Percentiles rank a stretch among this genome's conserved stretches.
Evolutionary conservation across 2,888 invertebrate species (phyloP).

Genomic region (Tubulanus polymorphus): DNA sequence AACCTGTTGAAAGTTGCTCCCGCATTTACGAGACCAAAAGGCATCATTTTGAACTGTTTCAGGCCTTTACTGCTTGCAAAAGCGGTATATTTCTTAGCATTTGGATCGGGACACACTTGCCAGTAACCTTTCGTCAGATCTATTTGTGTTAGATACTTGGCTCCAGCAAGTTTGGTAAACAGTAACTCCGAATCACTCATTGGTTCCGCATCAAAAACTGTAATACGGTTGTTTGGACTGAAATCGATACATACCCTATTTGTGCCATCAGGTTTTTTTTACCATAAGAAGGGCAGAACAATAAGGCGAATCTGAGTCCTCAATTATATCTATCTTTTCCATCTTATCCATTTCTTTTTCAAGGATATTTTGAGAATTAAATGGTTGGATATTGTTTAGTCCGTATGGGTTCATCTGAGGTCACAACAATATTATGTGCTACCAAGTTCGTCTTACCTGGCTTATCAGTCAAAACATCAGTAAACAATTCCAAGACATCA

Average conservation of each 20-base stretch:
- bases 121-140: constrained; percentile 24
- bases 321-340: constrained; percentile 19
- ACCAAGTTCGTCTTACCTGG: constrained; percentile 4
- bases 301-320: constrained; percentile 21
- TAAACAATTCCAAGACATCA: background rate
- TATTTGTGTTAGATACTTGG: constrained; percentile 19
- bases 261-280: constrained; percentile 19
- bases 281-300: constrained; percentile 20
- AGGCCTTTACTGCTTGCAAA: constrained; percentile 17
- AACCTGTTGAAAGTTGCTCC: constrained; percentile 15
- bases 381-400: constrained; percentile 10
- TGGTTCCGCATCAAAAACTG: constrained; percentile 25
- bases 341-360: constrained; percentile 20
- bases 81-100: constrained; percentile 16
- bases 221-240: constrained; percentile 19
- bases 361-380: constrained; percentile 4
- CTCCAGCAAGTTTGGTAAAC: constrained; percentile 15
- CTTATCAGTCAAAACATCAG: constrained; percentile 6
- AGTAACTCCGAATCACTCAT: constrained; percentile 23
- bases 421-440: constrained; percentile 10
- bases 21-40: constrained; percentile 20
- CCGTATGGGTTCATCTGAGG: constrained; percentile 6
- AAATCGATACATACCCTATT: constrained; percentile 25
- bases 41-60: constrained; percentile 15
- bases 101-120: constrained; percentile 18